Conservation (phyloP, 1,140 invertebrate genomes). For the Diuraphis noxia region DNA sequence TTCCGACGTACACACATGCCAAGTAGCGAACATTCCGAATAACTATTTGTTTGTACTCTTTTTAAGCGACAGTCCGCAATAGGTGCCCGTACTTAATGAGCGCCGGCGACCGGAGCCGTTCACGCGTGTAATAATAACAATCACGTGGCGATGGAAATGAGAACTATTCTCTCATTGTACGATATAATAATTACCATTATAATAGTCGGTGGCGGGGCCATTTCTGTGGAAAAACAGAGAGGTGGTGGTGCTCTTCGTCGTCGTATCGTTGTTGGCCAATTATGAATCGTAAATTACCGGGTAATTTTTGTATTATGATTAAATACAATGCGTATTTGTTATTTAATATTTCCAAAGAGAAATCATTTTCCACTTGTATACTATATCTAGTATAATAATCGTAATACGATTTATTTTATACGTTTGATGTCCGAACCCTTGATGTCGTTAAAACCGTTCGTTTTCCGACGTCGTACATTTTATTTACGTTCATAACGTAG, state of each 20-base stretch:
- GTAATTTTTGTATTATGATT: slow-evolving; percentile 8
- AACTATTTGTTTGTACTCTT: background rate
- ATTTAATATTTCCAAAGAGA: background rate
- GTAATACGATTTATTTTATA: background rate
- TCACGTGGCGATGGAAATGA: background rate
- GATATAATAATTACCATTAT: slow-evolving; percentile 39
- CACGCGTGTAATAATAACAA: slow-evolving; percentile 10
- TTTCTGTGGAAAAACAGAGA: background rate
- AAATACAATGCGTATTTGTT: background rate
- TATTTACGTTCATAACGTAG: background rate
- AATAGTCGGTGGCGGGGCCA: background rate
- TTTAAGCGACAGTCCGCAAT: background rate
- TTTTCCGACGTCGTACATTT: background rate
- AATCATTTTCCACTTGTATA: background rate
- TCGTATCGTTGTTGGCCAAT: background rate
- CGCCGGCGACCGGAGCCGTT: background rate
- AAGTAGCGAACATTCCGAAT: background rate
- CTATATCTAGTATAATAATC: background rate
- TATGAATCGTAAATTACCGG: slow-evolving; percentile 30
- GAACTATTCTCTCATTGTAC: slow-evolving; percentile 17
- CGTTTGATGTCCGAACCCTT: background rate
- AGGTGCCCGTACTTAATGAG: slow-evolving; percentile 12
- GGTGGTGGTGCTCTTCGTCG: background rate
- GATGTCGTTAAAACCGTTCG: slow-evolving; percentile 1
- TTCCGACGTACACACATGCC: background rate